Evolutionary conservation across 2,113 vertebrate species (phyloP), one percentile per base, ranked within the genome.

Genomic region (Festucalex cinctus): DNA sequence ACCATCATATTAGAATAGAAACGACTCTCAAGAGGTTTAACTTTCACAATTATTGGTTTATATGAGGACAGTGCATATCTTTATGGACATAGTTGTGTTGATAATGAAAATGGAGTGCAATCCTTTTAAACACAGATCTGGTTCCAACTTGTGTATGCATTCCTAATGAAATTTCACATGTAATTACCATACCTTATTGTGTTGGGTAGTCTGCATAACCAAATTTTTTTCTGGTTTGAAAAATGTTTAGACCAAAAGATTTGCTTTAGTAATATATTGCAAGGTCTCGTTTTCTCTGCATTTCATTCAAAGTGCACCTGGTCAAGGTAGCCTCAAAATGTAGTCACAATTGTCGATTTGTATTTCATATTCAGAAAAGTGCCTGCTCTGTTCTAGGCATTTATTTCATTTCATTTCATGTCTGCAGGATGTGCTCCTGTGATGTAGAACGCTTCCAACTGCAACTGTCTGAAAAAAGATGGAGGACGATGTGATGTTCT

Each of bases 361-460:
- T 20, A 36, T 32, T 57, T 28, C 3, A 43, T 19, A 0, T 22
- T 62, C 14, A 58, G 3, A 65, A 43, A 70, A 70, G 0, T 49
- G 39, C 4, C 1, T 41, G 39, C 12, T 9, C 39, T 41, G 43
- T 46, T 46, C 43, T 20, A 9, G 46, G 46, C 6, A 46, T 46
- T 16, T 17, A 46, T 46, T 76, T 67, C 9, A 48, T n/a, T 68
- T 75, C 8, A 59, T 0, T 69, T 77, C 78, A 12, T 60, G 58
- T 24, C 13, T 66, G 13, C 71, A 90, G 89, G 70, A 90, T 77
- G 46, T 78, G 26, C 78, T 22, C 17, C 37, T 2, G 6, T 54
- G 60, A 56, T 74, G 70, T 83, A 76, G 71, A 69, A 80, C 36
- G 1, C 63, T 62, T 71, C 76, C 51, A 82, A 70, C 63, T 63